Base-by-base conservation (phyloP, 2,797 vertebrate genomes). In the Chelmon rostratus region DNA sequence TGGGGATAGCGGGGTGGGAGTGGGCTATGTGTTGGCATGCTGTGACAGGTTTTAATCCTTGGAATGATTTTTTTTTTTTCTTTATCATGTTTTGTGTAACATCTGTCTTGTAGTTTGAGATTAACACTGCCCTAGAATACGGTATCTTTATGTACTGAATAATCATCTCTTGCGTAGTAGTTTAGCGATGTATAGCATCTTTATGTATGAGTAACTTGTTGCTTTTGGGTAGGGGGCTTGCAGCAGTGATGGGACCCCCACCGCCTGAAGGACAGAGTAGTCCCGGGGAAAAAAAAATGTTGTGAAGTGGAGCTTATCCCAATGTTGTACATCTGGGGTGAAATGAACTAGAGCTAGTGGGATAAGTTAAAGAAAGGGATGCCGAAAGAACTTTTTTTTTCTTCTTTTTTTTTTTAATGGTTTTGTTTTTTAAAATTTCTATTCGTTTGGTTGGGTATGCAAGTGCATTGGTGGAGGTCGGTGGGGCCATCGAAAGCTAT, bases 181-280 rank as follows among this genome's bases (percentile, higher is more conserved):
- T 91, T 95, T 94, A 95, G 93, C 86, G 68, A 88, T 85, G 90
- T 95, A 96, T 91, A 95, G 94, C 95, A 95, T 93, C 91, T 93
- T 94, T 97, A 96, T 97, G 96, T 96, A 97, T 86, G 92, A 96
- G 96, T 97, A 96, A 95, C 96, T 93, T 95, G 94, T 96, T 95
- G 92, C 89, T 92, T 94, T 92, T 89, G 78, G 88, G 82, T 88
- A 68, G 76, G 83, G 89, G 84, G 73, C 82, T 92, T 87, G 78
- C 76, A 83, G 87, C 80, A 38, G 52, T 58, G 89, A 93, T 90
- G 83, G 85, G 52, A 73, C 76, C 89, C 86, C 88, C 91, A 83
- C 86, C 86, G 56, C 89, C 90, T 88, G 83, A 87, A 85, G 82
- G 84, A 69, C 71, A 67, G 87, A 90, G 83, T 76, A 84, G 78